Conservation (phyloP, 2,888 invertebrate genomes). For the Sisyra terminalis region DNA sequence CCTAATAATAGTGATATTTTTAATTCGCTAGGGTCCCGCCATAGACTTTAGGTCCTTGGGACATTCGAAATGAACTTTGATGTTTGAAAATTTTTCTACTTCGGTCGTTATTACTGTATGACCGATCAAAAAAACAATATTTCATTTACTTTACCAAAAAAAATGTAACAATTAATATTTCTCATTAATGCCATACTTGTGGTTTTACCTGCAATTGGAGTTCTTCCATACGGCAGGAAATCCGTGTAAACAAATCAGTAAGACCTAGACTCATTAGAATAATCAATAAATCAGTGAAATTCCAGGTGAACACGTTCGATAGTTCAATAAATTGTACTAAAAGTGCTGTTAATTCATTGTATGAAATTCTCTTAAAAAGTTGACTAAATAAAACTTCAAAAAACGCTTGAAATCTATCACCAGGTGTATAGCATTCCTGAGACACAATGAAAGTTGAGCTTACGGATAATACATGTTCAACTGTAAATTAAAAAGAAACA, state of each 20-base stretch:
- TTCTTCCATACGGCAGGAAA: constrained; percentile 16
- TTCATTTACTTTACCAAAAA: no score
- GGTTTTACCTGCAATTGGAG: constrained; percentile 3
- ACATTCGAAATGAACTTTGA: no score
- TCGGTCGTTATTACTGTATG: no score
- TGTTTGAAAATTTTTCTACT: no score
- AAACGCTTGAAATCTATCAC: neutral
- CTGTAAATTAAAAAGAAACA: constrained; percentile 11
- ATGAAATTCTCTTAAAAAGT: constrained; percentile 28
- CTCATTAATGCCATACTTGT: neutral
- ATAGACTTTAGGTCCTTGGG: no score
- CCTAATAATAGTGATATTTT: no score
- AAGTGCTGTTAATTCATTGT: constrained; percentile 28
- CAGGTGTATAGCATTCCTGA: neutral
- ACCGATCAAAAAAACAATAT: no score
- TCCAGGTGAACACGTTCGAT: constrained; percentile 52
- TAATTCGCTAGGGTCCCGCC: no score
- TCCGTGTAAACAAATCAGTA: constrained; percentile 42
- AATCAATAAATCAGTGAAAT: constrained; percentile 54
- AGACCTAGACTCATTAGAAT: constrained; percentile 54
- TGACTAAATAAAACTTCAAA: constrained; percentile 23
- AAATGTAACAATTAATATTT: no score
- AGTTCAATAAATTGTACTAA: constrained; percentile 31
- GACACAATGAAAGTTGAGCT: neutral
- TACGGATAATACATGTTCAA: constrained; percentile 13